Percentiles rank a stretch among this genome's conserved stretches.
These are phyloP conservation scores for Trichechus manatus DNA, from an alignment of 2,113 vertebrate genomes.

Conservation along the genomic window DNA sequence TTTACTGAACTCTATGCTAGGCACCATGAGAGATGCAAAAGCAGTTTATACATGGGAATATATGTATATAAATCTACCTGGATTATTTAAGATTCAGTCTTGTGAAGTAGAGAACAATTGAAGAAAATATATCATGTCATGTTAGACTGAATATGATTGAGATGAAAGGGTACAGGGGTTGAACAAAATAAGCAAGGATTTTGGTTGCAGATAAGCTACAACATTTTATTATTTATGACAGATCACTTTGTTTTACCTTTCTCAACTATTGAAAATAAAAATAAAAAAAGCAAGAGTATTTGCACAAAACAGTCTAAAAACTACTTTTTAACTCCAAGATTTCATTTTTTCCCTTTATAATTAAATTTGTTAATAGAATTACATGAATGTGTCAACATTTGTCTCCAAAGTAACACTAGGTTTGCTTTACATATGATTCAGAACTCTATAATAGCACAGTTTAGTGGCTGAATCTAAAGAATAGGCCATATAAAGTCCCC, in stretches of 20 bases:
- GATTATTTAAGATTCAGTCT: neutral
- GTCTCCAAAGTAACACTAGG: neutral
- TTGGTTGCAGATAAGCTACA: neutral
- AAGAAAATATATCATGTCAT: conserved; percentile 13
- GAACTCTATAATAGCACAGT: neutral
- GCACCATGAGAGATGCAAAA: neutral
- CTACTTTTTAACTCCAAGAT: neutral
- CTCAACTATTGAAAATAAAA: neutral
- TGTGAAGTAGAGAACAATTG: neutral
- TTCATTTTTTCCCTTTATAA: neutral
- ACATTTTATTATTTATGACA: neutral
- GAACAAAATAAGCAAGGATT: neutral
- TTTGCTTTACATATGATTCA: neutral
- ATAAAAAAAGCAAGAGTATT: neutral
- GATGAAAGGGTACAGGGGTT: neutral
- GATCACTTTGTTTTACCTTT: neutral
- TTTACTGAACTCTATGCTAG: neutral
- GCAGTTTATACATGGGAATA: neutral
- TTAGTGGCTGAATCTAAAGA: neutral
- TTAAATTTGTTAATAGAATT: conserved; percentile 15
- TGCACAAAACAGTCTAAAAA: neutral
- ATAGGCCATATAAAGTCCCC: neutral
- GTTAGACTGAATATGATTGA: neutral
- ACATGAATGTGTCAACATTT: neutral
- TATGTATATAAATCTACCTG: neutral